Conservation (phyloP, 2,113 vertebrate genomes). For the Burhinus oedicnemus region DNA sequence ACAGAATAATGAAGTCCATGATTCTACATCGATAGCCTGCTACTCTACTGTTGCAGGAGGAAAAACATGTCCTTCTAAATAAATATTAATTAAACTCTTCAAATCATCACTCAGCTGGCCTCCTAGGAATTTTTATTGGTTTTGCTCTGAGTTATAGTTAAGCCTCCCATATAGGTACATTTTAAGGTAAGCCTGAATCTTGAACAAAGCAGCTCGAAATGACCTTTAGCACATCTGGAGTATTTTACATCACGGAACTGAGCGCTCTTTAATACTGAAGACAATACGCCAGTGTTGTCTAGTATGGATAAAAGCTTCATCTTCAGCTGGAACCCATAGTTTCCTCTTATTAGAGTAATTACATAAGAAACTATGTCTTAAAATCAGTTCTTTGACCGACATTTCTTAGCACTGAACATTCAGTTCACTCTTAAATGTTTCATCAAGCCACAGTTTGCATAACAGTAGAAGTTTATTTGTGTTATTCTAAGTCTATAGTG, state of each 20-base stretch:
- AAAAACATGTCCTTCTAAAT: background rate
- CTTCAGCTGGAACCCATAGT: background rate
- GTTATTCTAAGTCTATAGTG: background rate
- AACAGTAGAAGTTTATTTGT: background rate
- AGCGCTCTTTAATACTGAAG: background rate
- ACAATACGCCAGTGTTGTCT: constrained; percentile 32
- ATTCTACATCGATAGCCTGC: background rate
- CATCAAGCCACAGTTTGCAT: background rate
- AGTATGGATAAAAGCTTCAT: background rate
- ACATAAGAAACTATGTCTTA: background rate
- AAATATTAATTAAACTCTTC: constrained; percentile 4
- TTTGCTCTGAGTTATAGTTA: background rate
- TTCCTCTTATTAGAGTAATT: constrained; percentile 46
- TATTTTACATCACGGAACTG: background rate
- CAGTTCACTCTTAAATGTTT: background rate
- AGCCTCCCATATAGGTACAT: background rate
- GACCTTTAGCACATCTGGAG: constrained; percentile 6
- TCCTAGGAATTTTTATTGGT: constrained; percentile 35
- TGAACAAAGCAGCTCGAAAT: constrained; percentile 16
- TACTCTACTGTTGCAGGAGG: background rate
- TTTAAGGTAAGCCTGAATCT: constrained; percentile 8
- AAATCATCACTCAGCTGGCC: background rate
- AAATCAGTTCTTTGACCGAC: background rate
- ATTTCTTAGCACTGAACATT: background rate
- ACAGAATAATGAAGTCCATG: background rate